These are phyloP conservation scores for Drosophila suboccidentalis DNA, from an alignment of 2,888 invertebrate species.

Conservation along the genomic window DNA sequence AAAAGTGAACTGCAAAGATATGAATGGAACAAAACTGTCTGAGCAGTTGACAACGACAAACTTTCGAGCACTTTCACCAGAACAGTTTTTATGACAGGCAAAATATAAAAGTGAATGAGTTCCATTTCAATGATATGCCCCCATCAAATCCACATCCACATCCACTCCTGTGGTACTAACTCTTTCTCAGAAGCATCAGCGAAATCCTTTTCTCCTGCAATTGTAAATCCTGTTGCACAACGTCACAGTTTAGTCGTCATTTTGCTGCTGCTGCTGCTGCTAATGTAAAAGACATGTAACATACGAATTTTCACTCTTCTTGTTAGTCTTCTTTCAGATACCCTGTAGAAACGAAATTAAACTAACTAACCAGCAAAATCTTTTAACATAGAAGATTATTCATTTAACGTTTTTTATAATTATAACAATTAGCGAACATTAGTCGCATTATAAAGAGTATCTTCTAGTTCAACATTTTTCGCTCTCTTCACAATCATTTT, in stretches of 20 bases:
- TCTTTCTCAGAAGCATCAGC: conserved; percentile 7
- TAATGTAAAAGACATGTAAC: conserved; percentile 57
- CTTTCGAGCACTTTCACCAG: conserved; percentile 43
- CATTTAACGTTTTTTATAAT: no score
- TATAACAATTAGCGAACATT: no score
- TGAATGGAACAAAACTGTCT: conserved; percentile 14
- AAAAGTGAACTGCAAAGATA: conserved; percentile 24
- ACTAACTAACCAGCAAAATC: not conserved
- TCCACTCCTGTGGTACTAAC: not conserved
- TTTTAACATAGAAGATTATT: no score
- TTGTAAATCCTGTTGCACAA: conserved; percentile 37
- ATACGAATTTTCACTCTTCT: conserved; percentile 23
- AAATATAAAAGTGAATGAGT: conserved; percentile 36
- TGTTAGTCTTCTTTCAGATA: conserved; percentile 29
- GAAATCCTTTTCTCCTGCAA: conserved; percentile 30
- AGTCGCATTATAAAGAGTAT: conserved; percentile 12
- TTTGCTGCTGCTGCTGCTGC: conserved; percentile 32
- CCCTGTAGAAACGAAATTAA: conserved; percentile 11
- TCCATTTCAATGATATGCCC: conserved; percentile 26
- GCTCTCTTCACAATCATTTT: not conserved
- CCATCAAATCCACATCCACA: not conserved
- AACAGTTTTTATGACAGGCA: conserved; percentile 49
- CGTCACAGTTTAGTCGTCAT: conserved; percentile 41
- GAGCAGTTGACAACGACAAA: conserved; percentile 10
- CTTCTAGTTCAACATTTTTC: not conserved